Evolutionary conservation across 2,113 vertebrate genomes (phyloP), one percentile per base, ranked within the genome.

Genomic region (Ptyas mucosa): DNA sequence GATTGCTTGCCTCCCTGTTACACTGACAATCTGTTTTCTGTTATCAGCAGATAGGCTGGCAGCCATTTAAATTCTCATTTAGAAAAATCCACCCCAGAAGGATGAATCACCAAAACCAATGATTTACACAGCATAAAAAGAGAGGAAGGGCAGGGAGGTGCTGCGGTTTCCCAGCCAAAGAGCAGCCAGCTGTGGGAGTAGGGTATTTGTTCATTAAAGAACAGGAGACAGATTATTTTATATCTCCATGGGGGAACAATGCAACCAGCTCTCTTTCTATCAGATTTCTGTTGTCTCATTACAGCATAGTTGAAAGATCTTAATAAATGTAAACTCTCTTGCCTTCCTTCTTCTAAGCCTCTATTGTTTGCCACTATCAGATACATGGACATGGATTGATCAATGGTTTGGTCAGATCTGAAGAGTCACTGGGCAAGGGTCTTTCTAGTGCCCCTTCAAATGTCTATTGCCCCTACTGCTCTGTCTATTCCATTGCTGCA

Each of bases 21-120:
- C 93, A 94, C 96, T 97, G 93, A 58, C 97, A 97, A 97, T 98
- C 97, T 98, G 97, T 96, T 97, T 97, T 96, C 94, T 96, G 95
- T 95, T 97, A 88, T 96, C 46, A 0, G 92, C 92, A 93, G 93
- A 94, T 93, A 97, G 95, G 93, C 94, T 96, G 96, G 94, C 96
- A 97, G 94, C 94, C 29, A 20, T 95, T 97, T 95, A 95, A 95
- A 92, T 96, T 97, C 94, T 95, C 89, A 94, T 97, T 97, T 96
- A 94, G 94, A 93, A 96, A 93, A 94, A 93, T 93, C 64, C 21
- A 39, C 91, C 87, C 9, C 0, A 0, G 0, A 89, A 96, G 93
- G 89, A 85, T 94, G 94, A 94, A 91, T 69, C 51, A 95, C 96
- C 87, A 90, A 95, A 92, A 0, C 0, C 90, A 1, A 0, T 1